Evolutionary conservation across 2,888 invertebrate species (phyloP), one percentile per base, ranked within the genome.

Genomic region (Neoitamus cyanurus): DNA sequence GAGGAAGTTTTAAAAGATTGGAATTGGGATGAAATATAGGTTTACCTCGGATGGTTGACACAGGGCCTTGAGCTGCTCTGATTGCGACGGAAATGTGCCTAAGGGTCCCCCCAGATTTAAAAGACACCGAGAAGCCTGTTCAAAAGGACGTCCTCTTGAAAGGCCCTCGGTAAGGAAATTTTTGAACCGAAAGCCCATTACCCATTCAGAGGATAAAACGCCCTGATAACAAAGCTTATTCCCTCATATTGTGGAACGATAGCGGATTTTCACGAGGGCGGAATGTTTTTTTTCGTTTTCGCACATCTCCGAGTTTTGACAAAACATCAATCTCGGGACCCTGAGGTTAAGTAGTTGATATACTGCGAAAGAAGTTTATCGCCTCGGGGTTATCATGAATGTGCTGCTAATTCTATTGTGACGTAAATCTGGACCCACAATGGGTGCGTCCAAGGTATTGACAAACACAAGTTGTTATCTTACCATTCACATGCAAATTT

Each of bases 401-500:
- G 75, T 75, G 85, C 15, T 83, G 69, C 83, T 85, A 85, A 85
- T 85, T 85, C 85, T 34, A 69, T 83, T 85, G 83, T 83, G 69
- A 77, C 77, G 75, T 68, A 83, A 85, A 85, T 85, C 77, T 20
- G n/a, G 42, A 7, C 11, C 68, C 69, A 83, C 83, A 83, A 83
- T 37, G 30, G 69, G 70, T n/a, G 42, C 6, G 69, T 69, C 36
- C 72, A 15, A 70, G 83, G 70, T 83, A 83, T 70, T 70, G 70
- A 34, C 70, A 70, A 70, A 30, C 70, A 70, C 5, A 80, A 80
- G 34, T 75, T 86, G 77, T 46, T 80, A 69, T 86, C 90, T 88
- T 87, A 92, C 92, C 92, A 88, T 92, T 92, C 15, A 93, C 92
- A 88, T 90, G 91, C 86, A 93, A 89, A 89, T 92, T 91, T 86